A percentile compares a stretch with the other conserved stretches of the same genome.
phyloP scores from a whole-genome alignment of 2,888 invertebrate species.

The Steinernema carpocapsae region DNA sequence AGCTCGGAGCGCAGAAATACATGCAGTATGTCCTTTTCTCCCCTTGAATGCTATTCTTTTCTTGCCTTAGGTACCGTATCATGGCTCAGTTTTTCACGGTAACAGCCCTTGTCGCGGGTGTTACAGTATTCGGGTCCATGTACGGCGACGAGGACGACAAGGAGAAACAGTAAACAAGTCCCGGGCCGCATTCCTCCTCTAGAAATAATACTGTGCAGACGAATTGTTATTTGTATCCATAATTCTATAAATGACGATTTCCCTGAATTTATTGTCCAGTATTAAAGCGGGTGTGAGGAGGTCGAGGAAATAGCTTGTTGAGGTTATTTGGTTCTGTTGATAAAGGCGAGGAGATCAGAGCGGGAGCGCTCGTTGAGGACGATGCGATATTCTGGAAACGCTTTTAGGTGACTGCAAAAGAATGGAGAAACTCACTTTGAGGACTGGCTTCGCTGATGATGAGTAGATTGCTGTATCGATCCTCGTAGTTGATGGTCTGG shows the following conservation, averaged over 20 bases:
- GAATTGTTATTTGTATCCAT: neutral
- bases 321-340: too few species aligned
- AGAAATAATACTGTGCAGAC: neutral
- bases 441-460: neutral
- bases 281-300: neutral
- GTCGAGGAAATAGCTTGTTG: too few species aligned
- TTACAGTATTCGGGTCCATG: conserved; percentile 58
- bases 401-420: neutral
- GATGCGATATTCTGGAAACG: neutral
- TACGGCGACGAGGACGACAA: conserved; percentile 49
- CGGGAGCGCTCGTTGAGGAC: neutral
- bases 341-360: neutral
- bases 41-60: neutral
- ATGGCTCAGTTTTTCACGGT: conserved; percentile 67
- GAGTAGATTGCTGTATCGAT: too few species aligned
- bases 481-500: too few species aligned
- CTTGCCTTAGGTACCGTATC: conserved; percentile 53
- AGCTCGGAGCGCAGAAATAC: conserved; percentile 61
- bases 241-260: neutral
- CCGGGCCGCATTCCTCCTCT: neutral
- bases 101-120: conserved; percentile 62
- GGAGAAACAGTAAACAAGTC: neutral
- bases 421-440: neutral
- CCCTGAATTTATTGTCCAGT: neutral
- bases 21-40: conserved; percentile 52